Base-by-base conservation (phyloP, 2,888 invertebrate species). In the Drosophila antonietae region DNA sequence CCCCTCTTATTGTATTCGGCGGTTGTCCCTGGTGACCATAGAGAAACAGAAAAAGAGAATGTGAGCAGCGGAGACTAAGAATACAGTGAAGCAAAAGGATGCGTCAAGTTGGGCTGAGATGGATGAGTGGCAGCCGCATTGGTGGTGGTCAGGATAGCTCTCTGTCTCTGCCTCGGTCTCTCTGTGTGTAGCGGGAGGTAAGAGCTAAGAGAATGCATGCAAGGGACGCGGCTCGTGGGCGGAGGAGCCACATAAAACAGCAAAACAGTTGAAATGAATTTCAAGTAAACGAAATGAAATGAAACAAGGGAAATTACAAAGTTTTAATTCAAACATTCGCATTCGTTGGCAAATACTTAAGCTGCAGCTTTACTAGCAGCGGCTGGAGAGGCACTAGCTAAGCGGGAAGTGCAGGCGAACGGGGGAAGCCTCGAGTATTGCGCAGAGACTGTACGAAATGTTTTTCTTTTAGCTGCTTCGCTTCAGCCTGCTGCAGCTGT, bases 231-330 rank as follows among this genome's bases (percentile, higher is more conserved):
- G 10, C 49, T 10, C 8, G 33, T 53, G 12, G 43, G 37, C 18
- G 28, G 44, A 18, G 46, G 15, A 52, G 55, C 33, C 33, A 23
- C 37, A 47, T 47, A 49, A 41, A 41, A 60, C 52, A 79, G 66
- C 65, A 75, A 75, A 88, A 71, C 72, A 65, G 78, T 70, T 68
- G 83, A 86, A 89, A 89, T 88, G 89, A 83, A 88, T 89, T 88
- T 87, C 81, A 81, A 84, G 84, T 83, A 81, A 84, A 72, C 84
- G 88, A 89, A 89, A 85, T 85, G 86, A 88, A 84, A 88, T 89
- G 86, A 86, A 89, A 86, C 86, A 89, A 85, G 86, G 88, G 89
- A 86, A 86, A 86, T 89, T 89, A 86, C 86, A 89, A 86, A 86
- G 86, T 86, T 86, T 86, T 86, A 86, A 86, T 86, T 85, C 86